A percentile compares a stretch with the other conserved stretches of the same genome.
phyloP scores from a whole-genome alignment of 2,797 vertebrate genomes.

The Gallinago stenura region DNA sequence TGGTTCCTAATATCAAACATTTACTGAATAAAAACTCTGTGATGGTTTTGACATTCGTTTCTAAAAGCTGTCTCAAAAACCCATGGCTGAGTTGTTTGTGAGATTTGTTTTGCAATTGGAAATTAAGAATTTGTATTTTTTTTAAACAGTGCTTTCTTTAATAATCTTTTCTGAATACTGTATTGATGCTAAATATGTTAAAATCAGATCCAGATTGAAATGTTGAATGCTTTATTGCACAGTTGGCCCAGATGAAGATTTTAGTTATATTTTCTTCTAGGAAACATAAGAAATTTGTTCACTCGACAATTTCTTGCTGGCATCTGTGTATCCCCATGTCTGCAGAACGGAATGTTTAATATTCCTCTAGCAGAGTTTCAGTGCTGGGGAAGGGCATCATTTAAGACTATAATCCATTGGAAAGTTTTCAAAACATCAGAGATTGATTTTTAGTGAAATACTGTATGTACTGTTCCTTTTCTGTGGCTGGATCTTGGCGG shows the following conservation, averaged over 20 bases:
- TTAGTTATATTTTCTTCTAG: not conserved
- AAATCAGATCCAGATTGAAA: not conserved
- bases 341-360: not conserved
- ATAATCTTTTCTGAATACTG: not conserved
- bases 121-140: not conserved
- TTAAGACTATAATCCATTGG: fast-evolving
- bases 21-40: not conserved
- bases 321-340: not conserved
- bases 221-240: not conserved
- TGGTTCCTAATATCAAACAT: not conserved
- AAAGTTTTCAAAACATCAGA: not conserved
- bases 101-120: not conserved
- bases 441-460: fast-evolving
- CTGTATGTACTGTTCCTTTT: not conserved
- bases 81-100: not conserved
- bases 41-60: not conserved
- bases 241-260: not conserved
- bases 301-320: not conserved
- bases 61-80: not conserved
- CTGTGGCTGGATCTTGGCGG: fast-evolving
- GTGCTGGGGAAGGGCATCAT: not conserved
- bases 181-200: not conserved
- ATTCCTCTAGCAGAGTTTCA: not conserved
- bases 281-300: not conserved
- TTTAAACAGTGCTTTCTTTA: not conserved